phyloP scores from a whole-genome alignment of 2,888 invertebrate genomes.

The Drosophila nigricruria region DNA sequence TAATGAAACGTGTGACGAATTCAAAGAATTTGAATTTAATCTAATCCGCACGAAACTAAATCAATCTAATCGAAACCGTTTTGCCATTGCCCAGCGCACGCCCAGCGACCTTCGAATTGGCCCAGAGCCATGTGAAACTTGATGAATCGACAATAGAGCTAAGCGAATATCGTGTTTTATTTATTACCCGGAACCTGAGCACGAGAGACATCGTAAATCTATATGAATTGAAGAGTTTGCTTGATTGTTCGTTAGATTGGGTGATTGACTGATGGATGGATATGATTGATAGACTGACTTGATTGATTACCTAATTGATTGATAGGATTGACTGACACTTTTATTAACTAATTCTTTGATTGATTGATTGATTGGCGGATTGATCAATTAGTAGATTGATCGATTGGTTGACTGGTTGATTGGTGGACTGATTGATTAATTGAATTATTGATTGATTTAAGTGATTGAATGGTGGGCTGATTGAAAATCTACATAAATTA shows the following conservation, averaged over 20 bases:
- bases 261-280: background rate
- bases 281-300: background rate
- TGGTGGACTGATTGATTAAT: background rate
- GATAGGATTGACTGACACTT: background rate
- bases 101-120: constrained; percentile 36
- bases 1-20: constrained; percentile 7
- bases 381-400: background rate
- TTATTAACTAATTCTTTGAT: background rate
- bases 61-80: constrained; percentile 59
- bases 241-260: background rate
- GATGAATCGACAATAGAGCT: constrained; percentile 3
- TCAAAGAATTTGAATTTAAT: constrained; percentile 33
- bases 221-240: background rate
- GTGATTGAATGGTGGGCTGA: background rate
- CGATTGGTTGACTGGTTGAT: background rate
- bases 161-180: background rate
- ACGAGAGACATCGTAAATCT: constrained; percentile 1
- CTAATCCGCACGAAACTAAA: constrained; percentile 55
- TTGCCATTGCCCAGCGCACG: constrained; percentile 26
- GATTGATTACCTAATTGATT: background rate
- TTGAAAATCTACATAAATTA: background rate
- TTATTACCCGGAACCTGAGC: constrained; percentile 1
- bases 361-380: background rate
- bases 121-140: background rate
- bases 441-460: background rate